phyloP scores from a whole-genome alignment of 2,113 vertebrate genomes.

The Chloroceryle aenea region DNA sequence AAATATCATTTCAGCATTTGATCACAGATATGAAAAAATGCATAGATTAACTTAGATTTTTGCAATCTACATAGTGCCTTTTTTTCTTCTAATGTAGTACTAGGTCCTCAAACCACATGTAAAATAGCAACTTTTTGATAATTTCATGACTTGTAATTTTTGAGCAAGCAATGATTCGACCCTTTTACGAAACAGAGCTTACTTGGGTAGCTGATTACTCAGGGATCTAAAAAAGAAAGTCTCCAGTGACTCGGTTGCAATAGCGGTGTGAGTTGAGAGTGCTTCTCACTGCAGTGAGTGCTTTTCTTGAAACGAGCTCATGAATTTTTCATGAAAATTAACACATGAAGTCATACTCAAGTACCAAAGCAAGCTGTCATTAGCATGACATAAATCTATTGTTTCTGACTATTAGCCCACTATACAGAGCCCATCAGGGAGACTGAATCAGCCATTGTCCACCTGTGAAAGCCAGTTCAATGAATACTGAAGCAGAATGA shows the following conservation, averaged over 20 bases:
- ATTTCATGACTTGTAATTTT: background rate
- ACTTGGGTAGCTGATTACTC: background rate
- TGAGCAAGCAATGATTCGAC: background rate
- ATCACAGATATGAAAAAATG: background rate
- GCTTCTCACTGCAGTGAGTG: background rate
- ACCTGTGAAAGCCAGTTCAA: background rate
- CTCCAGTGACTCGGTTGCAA: background rate
- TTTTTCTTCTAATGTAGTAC: background rate
- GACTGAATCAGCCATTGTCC: accelerated
- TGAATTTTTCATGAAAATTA: background rate
- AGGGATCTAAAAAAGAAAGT: background rate
- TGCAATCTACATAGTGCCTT: background rate
- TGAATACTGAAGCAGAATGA: background rate
- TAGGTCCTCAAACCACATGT: background rate
- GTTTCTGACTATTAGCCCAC: background rate
- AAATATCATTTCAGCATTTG: background rate
- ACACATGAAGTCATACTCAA: background rate
- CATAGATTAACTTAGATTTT: background rate
- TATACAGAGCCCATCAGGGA: background rate
- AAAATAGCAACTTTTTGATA: background rate
- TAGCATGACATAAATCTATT: accelerated
- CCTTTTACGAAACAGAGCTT: background rate
- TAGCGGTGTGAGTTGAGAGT: background rate
- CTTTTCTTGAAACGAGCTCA: background rate
- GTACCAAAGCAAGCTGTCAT: background rate